These are phyloP conservation scores for Kryphioiulus occultus DNA, from an alignment of 2,888 invertebrate species.

Conservation along the genomic window DNA sequence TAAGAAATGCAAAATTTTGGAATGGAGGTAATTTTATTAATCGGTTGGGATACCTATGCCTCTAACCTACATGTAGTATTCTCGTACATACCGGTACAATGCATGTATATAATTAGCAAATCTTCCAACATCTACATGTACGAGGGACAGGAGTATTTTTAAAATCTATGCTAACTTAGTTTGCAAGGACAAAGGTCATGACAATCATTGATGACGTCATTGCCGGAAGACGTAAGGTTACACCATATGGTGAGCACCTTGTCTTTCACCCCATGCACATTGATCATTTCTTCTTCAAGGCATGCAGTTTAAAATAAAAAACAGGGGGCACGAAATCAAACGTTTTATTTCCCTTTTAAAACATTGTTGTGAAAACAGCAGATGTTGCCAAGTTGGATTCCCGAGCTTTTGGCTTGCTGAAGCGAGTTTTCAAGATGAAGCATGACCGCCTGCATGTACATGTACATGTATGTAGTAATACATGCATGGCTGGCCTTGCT, in stretches of 20 bases:
- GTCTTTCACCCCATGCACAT: not conserved
- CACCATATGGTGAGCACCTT: not conserved
- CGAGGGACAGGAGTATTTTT: no score
- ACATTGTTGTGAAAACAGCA: not conserved
- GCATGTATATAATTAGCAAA: no score
- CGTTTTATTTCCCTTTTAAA: slow-evolving; percentile 12
- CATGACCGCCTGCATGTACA: not conserved
- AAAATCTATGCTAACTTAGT: no score
- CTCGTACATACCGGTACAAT: no score
- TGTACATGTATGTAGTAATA: not conserved
- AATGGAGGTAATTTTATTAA: no score
- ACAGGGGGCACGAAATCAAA: not conserved
- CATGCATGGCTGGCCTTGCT: not conserved
- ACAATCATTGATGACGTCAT: no score
- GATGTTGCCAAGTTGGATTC: not conserved
- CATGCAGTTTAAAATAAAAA: not conserved
- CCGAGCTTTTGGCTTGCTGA: not conserved
- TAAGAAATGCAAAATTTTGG: no score
- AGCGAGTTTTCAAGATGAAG: not conserved
- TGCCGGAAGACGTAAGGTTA: not conserved
- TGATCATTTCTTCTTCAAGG: not conserved
- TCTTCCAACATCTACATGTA: no score
- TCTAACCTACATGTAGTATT: no score
- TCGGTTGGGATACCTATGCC: no score
- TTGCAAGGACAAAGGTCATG: no score